Base-by-base conservation (phyloP, 2,888 invertebrate species). In the Syritta pipiens region DNA sequence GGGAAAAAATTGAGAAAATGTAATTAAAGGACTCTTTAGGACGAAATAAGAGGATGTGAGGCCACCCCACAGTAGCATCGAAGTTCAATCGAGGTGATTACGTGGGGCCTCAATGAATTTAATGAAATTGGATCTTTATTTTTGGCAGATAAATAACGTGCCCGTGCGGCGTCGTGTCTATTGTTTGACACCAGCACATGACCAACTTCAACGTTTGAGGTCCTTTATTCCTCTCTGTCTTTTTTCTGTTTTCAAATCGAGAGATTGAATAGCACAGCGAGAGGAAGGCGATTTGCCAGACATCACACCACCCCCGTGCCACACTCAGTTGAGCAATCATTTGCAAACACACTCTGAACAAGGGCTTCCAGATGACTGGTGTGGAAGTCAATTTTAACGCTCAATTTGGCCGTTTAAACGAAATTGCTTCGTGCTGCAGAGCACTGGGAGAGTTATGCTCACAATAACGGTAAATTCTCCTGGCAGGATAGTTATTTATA, bases 341-440 rank as follows among this genome's bases (percentile, higher is more conserved):
- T 69, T 60, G 49, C 51, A 44, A 60, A 69, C 69, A 49, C 42
- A 59, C 68, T 60, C 44, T 26, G 59, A 60, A 69, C 49, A 59
- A 69, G 59, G 42, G 59, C 44, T 71, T 71, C 60, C 69, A 71
- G 60, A 42, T 71, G 69, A 62, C 60, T 71, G 62, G 28, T 40
- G 46, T 53, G 69, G 69, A 71, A 71, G 69, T 71, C 69, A 62
- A 71, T 71, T 62, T 71, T 71, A 71, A 71, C 69, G 69, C 69
- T 71, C 69, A 71, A 71, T 71, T 71, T 62, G 60, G 51, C 17
- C 69, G 53, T 62, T 71, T 40, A 44, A 71, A 71, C 19, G 53
- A 71, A 53, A 71, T 71, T 60, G 69, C 59, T 68, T 40, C 26
- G 30, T 10, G 14, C 40, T 51, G 40, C 32, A 9, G 14, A 53